Percentiles rank a stretch among this genome's conserved stretches.
These are phyloP conservation scores for Oreohelix idahoensis DNA, from an alignment of 1,140 invertebrate species.

Conservation along the genomic window DNA sequence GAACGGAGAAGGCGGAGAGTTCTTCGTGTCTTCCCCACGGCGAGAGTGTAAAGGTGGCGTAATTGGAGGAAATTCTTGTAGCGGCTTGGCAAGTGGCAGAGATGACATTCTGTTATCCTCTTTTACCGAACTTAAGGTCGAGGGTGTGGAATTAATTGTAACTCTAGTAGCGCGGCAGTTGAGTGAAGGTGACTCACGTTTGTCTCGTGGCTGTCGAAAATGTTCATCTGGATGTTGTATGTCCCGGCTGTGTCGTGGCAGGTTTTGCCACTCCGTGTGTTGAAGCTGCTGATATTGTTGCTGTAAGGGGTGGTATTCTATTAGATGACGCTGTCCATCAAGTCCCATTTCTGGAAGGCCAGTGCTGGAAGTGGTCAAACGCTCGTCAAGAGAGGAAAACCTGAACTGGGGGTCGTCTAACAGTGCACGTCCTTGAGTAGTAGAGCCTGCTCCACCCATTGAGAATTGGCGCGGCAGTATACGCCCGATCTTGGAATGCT, in stretches of 20 bases:
- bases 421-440: conserved; percentile 1
- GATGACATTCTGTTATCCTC: not conserved
- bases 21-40: not conserved
- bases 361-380: not conserved
- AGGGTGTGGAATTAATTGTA: not conserved
- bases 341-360: not conserved
- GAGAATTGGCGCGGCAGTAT: conserved; percentile 61
- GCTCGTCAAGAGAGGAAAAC: conserved; percentile 29
- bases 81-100: conserved; percentile 4
- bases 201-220: not conserved
- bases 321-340: not conserved
- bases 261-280: not conserved
- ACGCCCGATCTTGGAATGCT: conserved; percentile 56
- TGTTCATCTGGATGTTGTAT: not conserved
- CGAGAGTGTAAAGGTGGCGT: not conserved
- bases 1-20: conserved; percentile 21
- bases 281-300: not conserved
- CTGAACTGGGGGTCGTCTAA: conserved; percentile 21
- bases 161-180: not conserved
- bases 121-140: not conserved
- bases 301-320: not conserved
- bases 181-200: not conserved
- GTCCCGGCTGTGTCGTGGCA: not conserved
- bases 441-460: conserved; percentile 38
- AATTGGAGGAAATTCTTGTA: not conserved